Conservation (phyloP, 2,113 vertebrate genomes). For the Nibea albiflora region DNA sequence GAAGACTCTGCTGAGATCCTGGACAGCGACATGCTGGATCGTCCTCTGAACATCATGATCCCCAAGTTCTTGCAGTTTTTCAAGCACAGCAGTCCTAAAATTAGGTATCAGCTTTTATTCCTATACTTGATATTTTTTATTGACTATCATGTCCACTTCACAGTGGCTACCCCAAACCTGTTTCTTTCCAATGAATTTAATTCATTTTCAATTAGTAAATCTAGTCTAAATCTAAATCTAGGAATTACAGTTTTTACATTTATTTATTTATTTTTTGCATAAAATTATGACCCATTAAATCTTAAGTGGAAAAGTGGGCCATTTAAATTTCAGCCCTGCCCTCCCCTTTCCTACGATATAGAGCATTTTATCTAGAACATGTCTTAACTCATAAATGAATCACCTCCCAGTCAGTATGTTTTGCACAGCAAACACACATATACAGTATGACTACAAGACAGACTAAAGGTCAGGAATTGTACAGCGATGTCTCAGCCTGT, state of each 20-base stretch:
- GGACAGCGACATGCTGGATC: slow-evolving; percentile 96
- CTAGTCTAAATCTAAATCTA: neutral
- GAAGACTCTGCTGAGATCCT: slow-evolving; percentile 98
- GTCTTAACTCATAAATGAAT: neutral
- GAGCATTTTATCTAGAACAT: neutral
- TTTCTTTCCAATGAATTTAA: neutral
- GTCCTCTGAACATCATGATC: slow-evolving; percentile 98
- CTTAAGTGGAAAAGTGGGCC: neutral
- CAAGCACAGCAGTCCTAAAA: slow-evolving; percentile 97
- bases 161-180: neutral
- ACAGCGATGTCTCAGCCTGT: neutral
- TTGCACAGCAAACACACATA: neutral
- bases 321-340: neutral
- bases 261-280: neutral
- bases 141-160: neutral
- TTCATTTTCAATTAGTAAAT: too few species aligned
- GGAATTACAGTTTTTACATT: neutral
- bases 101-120: slow-evolving; percentile 83
- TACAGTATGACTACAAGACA: neutral
- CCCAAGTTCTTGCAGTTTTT: slow-evolving; percentile 98
- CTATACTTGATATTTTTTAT: neutral
- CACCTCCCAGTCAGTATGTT: neutral
- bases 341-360: neutral
- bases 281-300: neutral
- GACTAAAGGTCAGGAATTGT: neutral